Base-by-base conservation (phyloP, 2,888 invertebrate genomes). In the Miltochrista miniata region DNA sequence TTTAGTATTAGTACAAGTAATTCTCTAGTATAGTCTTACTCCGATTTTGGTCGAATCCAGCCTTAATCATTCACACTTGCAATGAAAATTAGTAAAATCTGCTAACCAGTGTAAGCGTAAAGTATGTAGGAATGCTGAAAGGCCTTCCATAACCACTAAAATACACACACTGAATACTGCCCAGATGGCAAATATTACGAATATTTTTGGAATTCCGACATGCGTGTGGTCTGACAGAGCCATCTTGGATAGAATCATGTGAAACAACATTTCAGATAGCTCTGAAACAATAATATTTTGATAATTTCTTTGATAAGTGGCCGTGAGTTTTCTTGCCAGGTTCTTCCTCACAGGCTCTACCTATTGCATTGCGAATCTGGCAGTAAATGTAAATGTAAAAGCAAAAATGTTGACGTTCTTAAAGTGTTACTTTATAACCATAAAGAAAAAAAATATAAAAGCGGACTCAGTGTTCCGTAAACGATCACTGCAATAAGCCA, bases 111-210 rank as follows among this genome's bases (percentile, higher is more conserved):
- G 97, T 53, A 98, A 93, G 79, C 97, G 94, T 29, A 98, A 93
- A 0, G 97, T 97, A 77, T 98, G 97, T 44, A 98, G 93, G 79
- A 98, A 98, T 7, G 98, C 97, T 1, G 97, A 97, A 24, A 98
- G 87, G 0, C 97, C 98, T 82, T 98, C 98, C 97, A 98, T 98
- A 56, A 97, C 83, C 11, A 98, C 95, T 42, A 98, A 89, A 63
- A 98, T 96, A 43, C 94, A 93, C 2, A 98, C 67, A 0, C 97
- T 96, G 61, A 97, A 94, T 10, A 90, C 69, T 0, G 96, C 95
- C 96, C 97, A 98, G 1, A 93, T 82, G 0, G 92, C 93, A 76
- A 98, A 98, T 14, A 94, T 84, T 0, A 93, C 34, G 63, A 93
- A 94, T 2, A 96, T 72, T 10, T 92, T 76, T 1, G 93, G 45